Conservation (phyloP, 2,113 vertebrate species). For the Tympanuchus pallidicinctus region DNA sequence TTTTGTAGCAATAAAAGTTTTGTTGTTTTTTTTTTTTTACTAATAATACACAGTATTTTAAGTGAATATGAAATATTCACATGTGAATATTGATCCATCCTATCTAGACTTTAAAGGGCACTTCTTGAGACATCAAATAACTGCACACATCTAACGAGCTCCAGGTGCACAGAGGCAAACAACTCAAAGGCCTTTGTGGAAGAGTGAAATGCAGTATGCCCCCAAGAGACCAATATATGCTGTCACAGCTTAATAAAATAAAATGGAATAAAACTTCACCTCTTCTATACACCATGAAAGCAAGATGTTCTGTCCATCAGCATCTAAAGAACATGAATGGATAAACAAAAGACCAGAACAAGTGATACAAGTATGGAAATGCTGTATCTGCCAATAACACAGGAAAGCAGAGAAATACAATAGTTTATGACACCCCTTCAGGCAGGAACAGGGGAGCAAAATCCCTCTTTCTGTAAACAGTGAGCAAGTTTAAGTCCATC, state of each 20-base stretch:
- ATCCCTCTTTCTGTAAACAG: no score
- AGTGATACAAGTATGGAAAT: background rate
- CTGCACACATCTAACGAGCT: background rate
- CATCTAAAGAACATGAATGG: background rate
- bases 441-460: no score
- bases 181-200: background rate
- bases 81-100: background rate
- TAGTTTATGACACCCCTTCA: background rate
- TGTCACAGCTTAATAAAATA: background rate
- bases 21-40: background rate
- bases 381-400: background rate
- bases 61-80: background rate
- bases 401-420: background rate
- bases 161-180: background rate
- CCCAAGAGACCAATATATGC: fast-evolving
- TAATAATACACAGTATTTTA: background rate
- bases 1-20: background rate
- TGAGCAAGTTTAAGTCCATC: no score
- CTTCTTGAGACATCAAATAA: background rate
- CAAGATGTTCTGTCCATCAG: background rate
- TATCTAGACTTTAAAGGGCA: background rate
- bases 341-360: background rate
- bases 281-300: background rate
- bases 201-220: background rate
- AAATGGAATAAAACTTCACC: background rate